Evolutionary conservation across 30 jellyfish, hydroid and myxozoan species (phyloP).

Genomic region (Cassiopea xamachana): DNA sequence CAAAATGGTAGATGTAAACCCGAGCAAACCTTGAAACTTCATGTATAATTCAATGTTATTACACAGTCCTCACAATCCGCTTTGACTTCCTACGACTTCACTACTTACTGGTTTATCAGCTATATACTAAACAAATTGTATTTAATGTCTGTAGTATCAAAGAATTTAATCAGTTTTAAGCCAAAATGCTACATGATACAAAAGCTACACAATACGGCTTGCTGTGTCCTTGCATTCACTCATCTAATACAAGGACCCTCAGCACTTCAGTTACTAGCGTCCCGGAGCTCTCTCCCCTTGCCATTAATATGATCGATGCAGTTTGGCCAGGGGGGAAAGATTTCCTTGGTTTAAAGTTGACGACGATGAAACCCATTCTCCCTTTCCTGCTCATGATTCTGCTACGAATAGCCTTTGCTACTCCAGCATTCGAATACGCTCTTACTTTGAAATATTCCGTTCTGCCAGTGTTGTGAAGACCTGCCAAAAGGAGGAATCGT

Average conservation of each 20-base stretch:
- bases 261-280: conserved; percentile 23
- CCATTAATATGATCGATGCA: conserved; percentile 36
- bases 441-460: conserved; percentile 61
- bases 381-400: conserved; percentile 61
- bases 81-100: too few relatives aligned
- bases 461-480: conserved; percentile 55
- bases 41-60: too few relatives aligned
- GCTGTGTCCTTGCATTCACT: not conserved
- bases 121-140: too few relatives aligned
- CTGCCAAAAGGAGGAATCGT: conserved; percentile 43
- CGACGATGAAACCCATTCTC: conserved; percentile 66
- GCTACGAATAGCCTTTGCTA: conserved; percentile 29
- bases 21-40: too few relatives aligned
- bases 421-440: conserved; percentile 41
- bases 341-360: conserved; percentile 22
- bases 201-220: not conserved
- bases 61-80: too few relatives aligned
- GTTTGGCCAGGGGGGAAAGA: conserved; percentile 11
- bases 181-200: too few relatives aligned
- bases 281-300: conserved; percentile 47
- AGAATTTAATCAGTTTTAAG: too few relatives aligned
- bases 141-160: too few relatives aligned
- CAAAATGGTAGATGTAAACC: too few relatives aligned
- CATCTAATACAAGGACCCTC: conserved; percentile 26
- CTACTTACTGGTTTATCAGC: too few relatives aligned